A percentile compares a stretch with the other conserved stretches of the same genome.
Conservation (phyloP, 2,888 invertebrate species). For the Drosophila mulleri region DNA sequence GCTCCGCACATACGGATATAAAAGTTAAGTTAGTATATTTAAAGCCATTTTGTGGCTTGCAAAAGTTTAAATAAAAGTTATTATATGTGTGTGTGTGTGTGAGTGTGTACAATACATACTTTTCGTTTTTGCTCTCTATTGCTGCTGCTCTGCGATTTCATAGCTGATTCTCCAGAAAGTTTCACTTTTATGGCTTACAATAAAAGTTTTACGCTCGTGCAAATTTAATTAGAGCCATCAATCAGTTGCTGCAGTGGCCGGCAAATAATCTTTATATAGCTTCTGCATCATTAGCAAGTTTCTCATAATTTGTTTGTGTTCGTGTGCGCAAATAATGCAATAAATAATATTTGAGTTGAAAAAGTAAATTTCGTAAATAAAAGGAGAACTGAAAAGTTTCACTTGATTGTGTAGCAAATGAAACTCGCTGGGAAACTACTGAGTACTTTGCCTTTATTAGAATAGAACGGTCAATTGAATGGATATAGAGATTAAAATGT, state of each 20-base stretch:
- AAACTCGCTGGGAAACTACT: not conserved
- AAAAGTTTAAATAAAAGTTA: constrained; percentile 60
- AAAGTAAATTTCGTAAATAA: not conserved
- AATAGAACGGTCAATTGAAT: no score
- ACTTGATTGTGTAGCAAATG: not conserved
- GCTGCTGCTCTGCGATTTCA: constrained; percentile 8
- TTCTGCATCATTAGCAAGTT: constrained; percentile 46
- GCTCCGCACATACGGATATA: not conserved
- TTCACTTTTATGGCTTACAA: constrained; percentile 59
- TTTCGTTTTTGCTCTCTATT: constrained; percentile 16
- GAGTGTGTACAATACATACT: not conserved
- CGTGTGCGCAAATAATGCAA: constrained; percentile 10
- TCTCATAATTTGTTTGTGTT: constrained; percentile 12
- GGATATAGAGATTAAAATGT: no score
- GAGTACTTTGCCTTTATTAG: not conserved
- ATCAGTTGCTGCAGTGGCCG: constrained; percentile 56
- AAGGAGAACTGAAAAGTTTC: not conserved
- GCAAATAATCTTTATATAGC: constrained; percentile 55
- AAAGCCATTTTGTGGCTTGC: constrained; percentile 57
- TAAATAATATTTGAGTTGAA: constrained; percentile 6
- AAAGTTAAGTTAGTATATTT: constrained; percentile 28
- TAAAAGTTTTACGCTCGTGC: constrained; percentile 64
- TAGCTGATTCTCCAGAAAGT: constrained; percentile 30
- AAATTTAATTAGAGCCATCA: constrained; percentile 70
- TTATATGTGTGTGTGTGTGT: constrained; percentile 17